Evolutionary conservation across 1,140 invertebrate species (phyloP).

Genomic region (Zaprionus taronus): DNA sequence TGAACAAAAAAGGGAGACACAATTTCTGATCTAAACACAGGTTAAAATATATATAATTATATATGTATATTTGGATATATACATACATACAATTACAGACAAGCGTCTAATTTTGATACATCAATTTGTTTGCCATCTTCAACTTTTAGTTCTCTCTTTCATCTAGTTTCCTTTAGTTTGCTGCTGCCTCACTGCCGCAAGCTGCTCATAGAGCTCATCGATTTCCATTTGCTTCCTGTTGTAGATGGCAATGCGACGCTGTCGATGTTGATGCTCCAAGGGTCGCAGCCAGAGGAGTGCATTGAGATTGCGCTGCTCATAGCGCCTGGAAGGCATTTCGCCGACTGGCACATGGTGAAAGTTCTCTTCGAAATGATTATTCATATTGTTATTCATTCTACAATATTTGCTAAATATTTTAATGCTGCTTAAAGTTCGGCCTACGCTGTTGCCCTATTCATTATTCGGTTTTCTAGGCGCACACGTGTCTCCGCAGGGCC

Average conservation of each 20-base stretch:
- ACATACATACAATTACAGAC: not conserved
- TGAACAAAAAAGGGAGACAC: slow-evolving; percentile 57
- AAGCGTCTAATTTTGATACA: slow-evolving; percentile 10
- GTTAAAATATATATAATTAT: not conserved
- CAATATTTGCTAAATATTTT: not conserved
- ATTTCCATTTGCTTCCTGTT: not conserved
- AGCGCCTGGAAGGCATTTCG: not conserved
- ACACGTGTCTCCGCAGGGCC: not conserved
- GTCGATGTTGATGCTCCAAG: slow-evolving; percentile 10
- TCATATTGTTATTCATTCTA: slow-evolving; percentile 7
- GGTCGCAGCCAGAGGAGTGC: slow-evolving; percentile 1
- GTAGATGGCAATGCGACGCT: not conserved
- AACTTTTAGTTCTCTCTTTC: not conserved
- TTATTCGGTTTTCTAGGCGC: not conserved
- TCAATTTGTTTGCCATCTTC: not conserved
- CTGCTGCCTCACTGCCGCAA: not conserved
- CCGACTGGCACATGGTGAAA: slow-evolving; percentile 5
- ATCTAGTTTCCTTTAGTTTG: not conserved
- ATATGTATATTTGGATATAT: not conserved
- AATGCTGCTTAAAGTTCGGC: not conserved
- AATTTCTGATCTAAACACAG: slow-evolving; percentile 7
- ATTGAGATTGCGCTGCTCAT: slow-evolving; percentile 9
- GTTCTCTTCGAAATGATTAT: slow-evolving; percentile 12
- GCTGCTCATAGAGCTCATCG: slow-evolving; percentile 5
- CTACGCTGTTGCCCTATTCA: not conserved